A percentile compares a stretch with the other conserved stretches of the same genome.
phyloP scores from a whole-genome alignment of 2,797 vertebrate species.

The Typhlichthys subterraneus region DNA sequence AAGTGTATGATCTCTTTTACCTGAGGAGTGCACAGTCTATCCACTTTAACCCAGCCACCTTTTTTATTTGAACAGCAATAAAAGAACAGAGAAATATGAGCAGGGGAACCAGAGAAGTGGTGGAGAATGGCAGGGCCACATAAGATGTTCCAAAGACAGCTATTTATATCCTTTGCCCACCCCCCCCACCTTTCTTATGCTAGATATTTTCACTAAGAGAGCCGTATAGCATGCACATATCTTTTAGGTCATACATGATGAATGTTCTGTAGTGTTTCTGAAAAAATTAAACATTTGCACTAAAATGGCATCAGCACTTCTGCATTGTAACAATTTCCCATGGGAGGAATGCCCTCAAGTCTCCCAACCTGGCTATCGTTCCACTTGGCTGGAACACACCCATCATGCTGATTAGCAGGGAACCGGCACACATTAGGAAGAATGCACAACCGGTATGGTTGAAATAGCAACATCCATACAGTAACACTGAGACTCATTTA shows the following conservation, averaged over 20 bases:
- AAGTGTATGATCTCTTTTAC: too few species aligned
- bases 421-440: neutral
- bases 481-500: too few species aligned
- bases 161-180: too few species aligned
- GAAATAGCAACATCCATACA: too few species aligned
- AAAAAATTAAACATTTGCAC: conserved; percentile 4
- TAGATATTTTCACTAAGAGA: neutral
- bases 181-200: too few species aligned
- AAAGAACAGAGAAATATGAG: too few species aligned
- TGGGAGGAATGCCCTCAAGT: neutral
- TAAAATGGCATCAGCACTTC: neutral
- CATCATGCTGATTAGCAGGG: neutral
- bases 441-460: neutral
- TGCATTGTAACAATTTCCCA: neutral
- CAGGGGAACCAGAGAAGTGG: too few species aligned
- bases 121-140: too few species aligned
- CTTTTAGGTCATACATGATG: neutral
- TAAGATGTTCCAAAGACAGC: too few species aligned
- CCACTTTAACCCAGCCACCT: too few species aligned
- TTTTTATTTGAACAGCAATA: too few species aligned
- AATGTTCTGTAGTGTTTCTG: neutral
- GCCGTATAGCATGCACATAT: neutral
- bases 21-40: too few species aligned
- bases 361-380: neutral
- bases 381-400: neutral